Base-by-base conservation (phyloP, 2,888 invertebrate genomes). In the Rhingia rostrata region DNA sequence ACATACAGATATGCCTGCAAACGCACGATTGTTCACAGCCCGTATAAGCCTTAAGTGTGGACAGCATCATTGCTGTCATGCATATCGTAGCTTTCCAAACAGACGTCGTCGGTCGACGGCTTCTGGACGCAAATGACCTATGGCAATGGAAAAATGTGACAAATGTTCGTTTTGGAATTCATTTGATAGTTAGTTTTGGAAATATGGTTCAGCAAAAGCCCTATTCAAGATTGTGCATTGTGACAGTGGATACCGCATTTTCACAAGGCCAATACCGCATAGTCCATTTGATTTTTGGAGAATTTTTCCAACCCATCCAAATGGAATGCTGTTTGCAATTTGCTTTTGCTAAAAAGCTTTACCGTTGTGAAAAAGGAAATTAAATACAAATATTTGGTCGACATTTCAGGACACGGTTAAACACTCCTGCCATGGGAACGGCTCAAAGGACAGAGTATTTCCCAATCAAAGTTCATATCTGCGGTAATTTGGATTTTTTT, bases 111-210 rank as follows among this genome's bases (percentile, higher is more conserved):
- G 22, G 6, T 53, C 35, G 32, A 1, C 51, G 22, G 22, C 22
- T 22, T 22, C 22, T 22, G 22, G 22, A 22, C 2, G 22, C 22
- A 22, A 22, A 22, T 32, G 39, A 58, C 47, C 39, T 39, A 10
- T 30, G 47, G 30, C 33, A 6, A 43, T 53, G 60, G 35, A 70
- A 32, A 45, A 72, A 63, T 73, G 45, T 39, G 53, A 63, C 63
- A 54, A 63, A 61, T 63, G 61, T 63, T 54, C 22, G 73, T 56
- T 56, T 45, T 47, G 39, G 32, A 61, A 73, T 64, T 56, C 56
- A 73, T 73, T 64, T 64, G 32, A 64, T 56, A 73, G 54, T 56
- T 54, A 45, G 61, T 63, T 63, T 49, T 53, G 22, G 72, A 61
- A 61, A 61, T 43, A 45, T 45, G 37, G 43, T 32, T 0, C 4